Evolutionary conservation across 1,140 invertebrate species (phyloP), one percentile per base, ranked within the genome.

Genomic region (Eriocheir sinensis): DNA sequence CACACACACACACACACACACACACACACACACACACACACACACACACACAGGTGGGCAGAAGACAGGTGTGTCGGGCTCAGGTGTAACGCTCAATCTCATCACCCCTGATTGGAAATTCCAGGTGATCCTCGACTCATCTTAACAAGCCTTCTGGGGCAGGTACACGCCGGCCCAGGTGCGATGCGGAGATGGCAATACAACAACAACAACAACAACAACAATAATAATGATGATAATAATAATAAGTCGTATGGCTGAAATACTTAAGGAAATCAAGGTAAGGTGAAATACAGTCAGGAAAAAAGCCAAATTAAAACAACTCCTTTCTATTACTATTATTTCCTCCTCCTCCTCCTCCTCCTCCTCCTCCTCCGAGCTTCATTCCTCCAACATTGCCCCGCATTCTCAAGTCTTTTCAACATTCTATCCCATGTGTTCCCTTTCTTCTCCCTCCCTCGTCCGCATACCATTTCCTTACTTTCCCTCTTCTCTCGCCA

Each of bases 171-270:
- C 60, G 21, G 6, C 27, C n/a, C 27, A 72, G 60, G 27, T n/a
- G 27, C 60, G 21, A 72, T 0, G 21, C 60, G n/a, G n/a, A 6
- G 8, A 72, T n/a, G 8, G n/a, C 21, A 72, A 72, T n/a, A 72
- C n/a, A n/a, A 72, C n/a, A 72, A 72, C n/a, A n/a, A 72, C n/a
- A 72, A 72, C n/a, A n/a, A 72, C n/a, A 72, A 72, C n/a, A 72
- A 72, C 6, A n/a, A 72, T 72, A 72, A 72, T 72, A 72, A 72
- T 72, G 21, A 72, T 72, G 27, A 72, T 72, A 72, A 72, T 72
- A 72, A 72, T 72, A 72, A 72, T 72, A 72, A 72, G 27, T 72
- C 9, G 27, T 72, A 60, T 53, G 12, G 48, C 2, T 17, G 48
- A 9, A 21, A 72, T n/a, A 8, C 60, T 21, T 72, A n/a, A 72